Conservation (phyloP, 1,140 invertebrate genomes). For the Calliopsis andreniformis region DNA sequence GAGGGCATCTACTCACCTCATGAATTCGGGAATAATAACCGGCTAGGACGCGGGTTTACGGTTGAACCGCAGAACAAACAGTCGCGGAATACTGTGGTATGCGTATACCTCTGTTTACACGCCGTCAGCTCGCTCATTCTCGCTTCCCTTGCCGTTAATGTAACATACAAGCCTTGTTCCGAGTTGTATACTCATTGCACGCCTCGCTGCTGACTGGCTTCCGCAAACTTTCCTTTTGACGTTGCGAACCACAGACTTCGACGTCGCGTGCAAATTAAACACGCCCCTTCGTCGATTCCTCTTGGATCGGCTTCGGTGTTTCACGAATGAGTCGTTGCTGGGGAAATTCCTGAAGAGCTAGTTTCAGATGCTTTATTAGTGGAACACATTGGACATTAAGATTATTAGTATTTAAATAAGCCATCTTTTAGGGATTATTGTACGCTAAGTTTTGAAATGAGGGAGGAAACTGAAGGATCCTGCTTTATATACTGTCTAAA, state of each 20-base stretch:
- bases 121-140: conserved; percentile 25
- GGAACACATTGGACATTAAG: too few relatives aligned
- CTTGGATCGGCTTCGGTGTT: not conserved
- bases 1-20: conserved; percentile 29
- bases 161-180: conserved; percentile 30
- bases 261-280: conserved; percentile 45
- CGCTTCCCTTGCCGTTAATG: conserved; percentile 24
- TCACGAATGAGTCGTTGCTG: not conserved
- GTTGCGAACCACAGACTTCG: conserved; percentile 19
- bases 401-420: too few relatives aligned
- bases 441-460: too few relatives aligned
- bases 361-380: too few relatives aligned
- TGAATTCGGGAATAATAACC: conserved; percentile 65
- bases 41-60: conserved; percentile 48
- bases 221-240: conserved; percentile 42
- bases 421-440: too few relatives aligned
- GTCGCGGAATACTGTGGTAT: conserved; percentile 35
- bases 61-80: conserved; percentile 59
- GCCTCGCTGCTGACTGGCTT: conserved; percentile 1
- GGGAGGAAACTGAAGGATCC: too few relatives aligned
- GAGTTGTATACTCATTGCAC: conserved; percentile 5
- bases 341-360: not conserved
- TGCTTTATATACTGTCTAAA: too few relatives aligned
- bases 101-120: conserved; percentile 32
- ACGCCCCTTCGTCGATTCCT: not conserved